phyloP scores from a whole-genome alignment of 2,888 invertebrate species.

The Tinea semifulvella region DNA sequence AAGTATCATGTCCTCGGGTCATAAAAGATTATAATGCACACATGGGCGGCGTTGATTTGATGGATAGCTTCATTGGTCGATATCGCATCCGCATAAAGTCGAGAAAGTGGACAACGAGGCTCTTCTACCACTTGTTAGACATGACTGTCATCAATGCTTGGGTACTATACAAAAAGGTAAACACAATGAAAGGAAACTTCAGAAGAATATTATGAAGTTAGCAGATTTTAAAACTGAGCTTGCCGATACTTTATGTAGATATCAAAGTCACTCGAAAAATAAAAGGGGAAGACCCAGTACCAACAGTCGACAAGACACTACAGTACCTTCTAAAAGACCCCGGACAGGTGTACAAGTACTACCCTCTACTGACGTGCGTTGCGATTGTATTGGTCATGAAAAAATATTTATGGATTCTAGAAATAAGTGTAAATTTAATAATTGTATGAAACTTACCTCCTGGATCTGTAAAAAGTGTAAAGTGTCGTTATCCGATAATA shows the following conservation, averaged over 20 bases:
- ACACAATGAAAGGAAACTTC: slow-evolving; percentile 25
- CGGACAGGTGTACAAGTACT: slow-evolving; percentile 26
- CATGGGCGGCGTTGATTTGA: slow-evolving; percentile 21
- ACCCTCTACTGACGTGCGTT: slow-evolving; percentile 26
- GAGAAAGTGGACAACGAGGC: slow-evolving; percentile 16
- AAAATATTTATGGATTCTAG: slow-evolving; percentile 27
- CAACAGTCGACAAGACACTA: slow-evolving; percentile 21
- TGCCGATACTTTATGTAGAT: not conserved
- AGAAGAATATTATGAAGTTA: slow-evolving; percentile 27
- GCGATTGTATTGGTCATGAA: slow-evolving; percentile 27
- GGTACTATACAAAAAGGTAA: slow-evolving; percentile 20
- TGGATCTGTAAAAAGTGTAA: slow-evolving; percentile 28
- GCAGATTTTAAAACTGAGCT: slow-evolving; percentile 26
- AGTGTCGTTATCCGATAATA: slow-evolving; percentile 28
- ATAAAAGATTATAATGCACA: slow-evolving; percentile 22
- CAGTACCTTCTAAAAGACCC: slow-evolving; percentile 26
- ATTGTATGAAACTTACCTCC: slow-evolving; percentile 27
- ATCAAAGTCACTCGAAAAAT: slow-evolving; percentile 21
- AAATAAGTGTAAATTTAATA: slow-evolving; percentile 27
- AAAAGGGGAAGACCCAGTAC: slow-evolving; percentile 10
- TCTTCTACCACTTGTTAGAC: slow-evolving; percentile 18
- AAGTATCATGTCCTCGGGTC: slow-evolving; percentile 17
- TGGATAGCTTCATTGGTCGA: slow-evolving; percentile 18
- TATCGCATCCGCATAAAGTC: slow-evolving; percentile 16
- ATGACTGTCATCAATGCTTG: slow-evolving; percentile 16